A percentile compares a stretch with the other conserved stretches of the same genome.
Conservation (phyloP, 2,113 vertebrate species). For the Xiphias gladius region DNA sequence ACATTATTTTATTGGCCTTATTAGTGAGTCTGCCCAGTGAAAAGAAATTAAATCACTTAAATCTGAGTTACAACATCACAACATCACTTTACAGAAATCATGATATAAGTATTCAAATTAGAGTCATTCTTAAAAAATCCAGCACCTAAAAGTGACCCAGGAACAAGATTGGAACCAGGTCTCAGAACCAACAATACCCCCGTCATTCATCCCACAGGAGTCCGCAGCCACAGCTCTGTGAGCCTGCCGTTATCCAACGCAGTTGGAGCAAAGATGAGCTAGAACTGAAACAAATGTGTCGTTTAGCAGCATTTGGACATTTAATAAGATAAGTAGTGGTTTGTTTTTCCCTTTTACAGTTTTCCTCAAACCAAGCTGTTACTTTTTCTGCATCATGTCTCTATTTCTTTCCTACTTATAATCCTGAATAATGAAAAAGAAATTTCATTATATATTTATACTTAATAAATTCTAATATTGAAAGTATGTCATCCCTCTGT, state of each 20-base stretch:
- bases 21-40: not conserved
- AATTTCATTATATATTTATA: not conserved
- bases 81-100: not conserved
- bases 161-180: not conserved
- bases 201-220: not conserved
- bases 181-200: not conserved
- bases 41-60: not conserved
- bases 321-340: not conserved
- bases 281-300: no score
- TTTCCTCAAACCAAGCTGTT: not conserved
- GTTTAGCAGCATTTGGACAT: not conserved
- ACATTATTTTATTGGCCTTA: not conserved
- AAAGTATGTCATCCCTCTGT: constrained; percentile 6
- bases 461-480: not conserved
- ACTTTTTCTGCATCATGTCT: not conserved
- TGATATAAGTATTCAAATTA: not conserved
- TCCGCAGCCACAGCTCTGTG: no score
- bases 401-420: not conserved
- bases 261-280: no score
- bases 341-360: not conserved
- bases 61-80: not conserved
- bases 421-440: not conserved
- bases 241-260: no score
- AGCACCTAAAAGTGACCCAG: not conserved
- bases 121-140: not conserved